Base-by-base conservation (phyloP, 2,797 vertebrate species). In the Staurois parvus region DNA sequence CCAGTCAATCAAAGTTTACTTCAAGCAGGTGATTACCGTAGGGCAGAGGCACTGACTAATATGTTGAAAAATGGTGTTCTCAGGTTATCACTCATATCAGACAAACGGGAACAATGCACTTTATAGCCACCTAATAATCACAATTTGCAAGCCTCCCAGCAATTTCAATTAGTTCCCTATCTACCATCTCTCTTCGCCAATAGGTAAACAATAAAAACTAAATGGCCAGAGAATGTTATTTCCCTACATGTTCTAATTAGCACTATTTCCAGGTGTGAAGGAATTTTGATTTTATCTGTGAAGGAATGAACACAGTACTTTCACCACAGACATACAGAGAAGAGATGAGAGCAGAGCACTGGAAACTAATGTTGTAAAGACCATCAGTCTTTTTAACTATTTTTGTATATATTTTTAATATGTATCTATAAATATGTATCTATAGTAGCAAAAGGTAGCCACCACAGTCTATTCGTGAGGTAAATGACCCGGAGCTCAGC, bases 21-120 rank as follows among this genome's bases (percentile, higher is more conserved):
- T 52, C 0, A 10, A 59, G 67, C 79, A 81, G 79, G 48, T 81
- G 79, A 81, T 37, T 34, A 59, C 79, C 30, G 9, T 48, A 81
- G 48, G 79, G 69, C 45, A 69, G 6, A 81, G 68, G 24, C 15
- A 40, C 67, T 72, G 15, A 34, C 79, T 62, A 81, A 72, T 81
- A 40, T 42, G 62, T 73, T 42, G 29, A 81, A 81, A 26, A 72
- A 81, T 81, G 34, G 9, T 30, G 37, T 59, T 68, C 17, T 81
- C 26, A 64, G 69, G 69, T 30, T n/a, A 81, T 81, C 34, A 28
- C 52, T 73, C 34, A 72, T 59, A 9, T 19, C 32, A 1, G 24
- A 64, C 69, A 73, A 73, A 81, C 72, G 48, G 13, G 48, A 81
- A 48, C 79, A 37, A 56, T 81, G 79, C 17, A 64, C 69, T 81